Conservation (phyloP, 1,140 invertebrate genomes). For the Ganaspis sp. region DNA sequence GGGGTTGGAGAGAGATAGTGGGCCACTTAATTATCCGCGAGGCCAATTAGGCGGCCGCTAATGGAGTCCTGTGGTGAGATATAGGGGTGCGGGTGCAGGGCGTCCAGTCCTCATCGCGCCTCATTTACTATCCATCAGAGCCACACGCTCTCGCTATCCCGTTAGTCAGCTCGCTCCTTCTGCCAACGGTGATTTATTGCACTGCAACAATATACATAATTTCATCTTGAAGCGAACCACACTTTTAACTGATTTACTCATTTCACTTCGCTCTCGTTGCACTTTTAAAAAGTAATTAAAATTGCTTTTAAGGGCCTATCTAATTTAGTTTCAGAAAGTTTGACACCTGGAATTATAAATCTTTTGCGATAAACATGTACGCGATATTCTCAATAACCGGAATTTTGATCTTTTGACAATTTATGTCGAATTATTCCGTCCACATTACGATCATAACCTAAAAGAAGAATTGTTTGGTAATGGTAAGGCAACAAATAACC, state of each 20-base stretch:
- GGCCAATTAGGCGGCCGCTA: conserved; percentile 54
- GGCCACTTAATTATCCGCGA: conserved; percentile 56
- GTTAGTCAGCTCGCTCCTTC: conserved; percentile 14
- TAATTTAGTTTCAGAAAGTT: too few species aligned
- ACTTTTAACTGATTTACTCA: conserved; percentile 34
- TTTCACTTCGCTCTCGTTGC: not conserved
- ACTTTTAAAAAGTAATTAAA: too few species aligned
- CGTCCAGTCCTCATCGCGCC: conserved; percentile 49
- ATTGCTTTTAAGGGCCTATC: too few species aligned
- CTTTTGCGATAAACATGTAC: too few species aligned
- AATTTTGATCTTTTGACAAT: too few species aligned
- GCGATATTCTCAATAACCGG: too few species aligned
- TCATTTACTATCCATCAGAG: conserved; percentile 58
- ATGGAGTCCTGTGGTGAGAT: conserved; percentile 57
- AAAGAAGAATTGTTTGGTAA: too few species aligned
- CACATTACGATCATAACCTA: too few species aligned
- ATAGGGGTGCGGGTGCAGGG: conserved; percentile 41
- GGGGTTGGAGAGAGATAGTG: conserved; percentile 37
- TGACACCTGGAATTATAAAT: too few species aligned
- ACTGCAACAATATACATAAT: conserved; percentile 44
- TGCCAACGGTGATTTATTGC: conserved; percentile 43
- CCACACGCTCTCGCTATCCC: conserved; percentile 38
- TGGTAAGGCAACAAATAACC: too few species aligned
- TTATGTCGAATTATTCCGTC: too few species aligned
- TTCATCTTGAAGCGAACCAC: conserved; percentile 33